phyloP scores from a whole-genome alignment of 2,888 invertebrate species.

The Danaus chrysippus region DNA sequence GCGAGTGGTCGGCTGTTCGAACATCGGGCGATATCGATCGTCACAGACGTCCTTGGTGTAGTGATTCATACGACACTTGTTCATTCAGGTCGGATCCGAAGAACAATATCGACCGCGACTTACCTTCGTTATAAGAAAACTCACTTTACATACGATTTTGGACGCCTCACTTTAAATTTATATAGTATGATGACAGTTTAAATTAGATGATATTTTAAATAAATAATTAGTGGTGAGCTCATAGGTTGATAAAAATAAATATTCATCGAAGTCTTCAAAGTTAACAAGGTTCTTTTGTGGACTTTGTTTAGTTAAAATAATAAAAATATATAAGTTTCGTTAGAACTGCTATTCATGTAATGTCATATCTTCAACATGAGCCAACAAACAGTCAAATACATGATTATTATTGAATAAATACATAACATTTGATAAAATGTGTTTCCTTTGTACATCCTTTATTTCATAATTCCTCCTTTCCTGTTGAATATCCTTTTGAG shows the following conservation, averaged over 20 bases:
- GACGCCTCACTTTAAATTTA: no score
- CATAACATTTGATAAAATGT: neutral
- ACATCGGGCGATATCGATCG: neutral
- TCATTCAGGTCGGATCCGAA: neutral
- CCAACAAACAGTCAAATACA: neutral
- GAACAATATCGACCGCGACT: neutral
- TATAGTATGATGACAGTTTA: no score
- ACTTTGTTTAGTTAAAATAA: no score
- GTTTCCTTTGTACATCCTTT: neutral
- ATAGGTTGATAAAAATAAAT: no score
- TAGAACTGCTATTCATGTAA: no score
- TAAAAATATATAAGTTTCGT: no score
- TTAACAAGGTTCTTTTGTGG: no score
- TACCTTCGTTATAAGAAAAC: no score
- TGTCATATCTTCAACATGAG: neutral
- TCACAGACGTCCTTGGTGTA: slow-evolving; percentile 21
- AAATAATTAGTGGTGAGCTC: no score
- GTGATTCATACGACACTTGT: slow-evolving; percentile 18
- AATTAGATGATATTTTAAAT: no score
- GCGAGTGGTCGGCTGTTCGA: neutral
- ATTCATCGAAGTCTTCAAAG: no score
- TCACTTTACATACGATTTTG: no score
- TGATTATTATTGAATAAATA: neutral
- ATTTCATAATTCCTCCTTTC: neutral
- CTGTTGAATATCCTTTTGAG: slow-evolving; percentile 1